Evolutionary conservation across 2,888 invertebrate species (phyloP), one percentile per base, ranked within the genome.

Genomic region (Lepidonotus clava): DNA sequence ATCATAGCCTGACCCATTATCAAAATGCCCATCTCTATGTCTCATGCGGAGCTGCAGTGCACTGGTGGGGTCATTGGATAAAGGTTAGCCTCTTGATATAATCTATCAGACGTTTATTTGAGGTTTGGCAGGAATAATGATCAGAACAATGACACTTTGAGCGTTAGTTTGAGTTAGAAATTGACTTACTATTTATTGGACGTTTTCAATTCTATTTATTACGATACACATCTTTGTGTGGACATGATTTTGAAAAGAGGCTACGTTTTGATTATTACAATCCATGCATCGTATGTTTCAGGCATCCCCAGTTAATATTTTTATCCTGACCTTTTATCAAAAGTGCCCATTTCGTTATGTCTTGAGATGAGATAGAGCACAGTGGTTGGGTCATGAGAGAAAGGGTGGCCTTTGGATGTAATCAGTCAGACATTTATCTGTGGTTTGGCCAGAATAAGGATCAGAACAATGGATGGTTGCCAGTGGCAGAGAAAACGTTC

Each of bases 231-330:
- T n/a, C n/a, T n/a, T n/a, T n/a, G n/a, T n/a, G n/a, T n/a, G n/a
- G n/a, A n/a, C n/a, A n/a, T n/a, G n/a, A n/a, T n/a, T n/a, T n/a
- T n/a, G n/a, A n/a, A n/a, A n/a, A n/a, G n/a, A n/a, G n/a, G n/a
- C n/a, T n/a, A n/a, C n/a, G n/a, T n/a, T n/a, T n/a, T n/a, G n/a
- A n/a, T n/a, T n/a, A n/a, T n/a, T n/a, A n/a, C n/a, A n/a, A n/a
- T n/a, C n/a, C n/a, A n/a, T n/a, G n/a, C n/a, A n/a, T n/a, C n/a
- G n/a, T n/a, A n/a, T n/a, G n/a, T n/a, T n/a, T n/a, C n/a, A n/a
- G n/a, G n/a, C n/a, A n/a, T n/a, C n/a, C 51, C 80, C 46, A 80
- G 46, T 80, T 80, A 80, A 46, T n/a, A 32, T 28, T 32, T 32
- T 32, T 32, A 14, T 32, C 66, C 32, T 24, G 28, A 66, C 66